Conservation (phyloP, 64 coral and sea anemone genomes). For the Pachyseris speciosa region DNA sequence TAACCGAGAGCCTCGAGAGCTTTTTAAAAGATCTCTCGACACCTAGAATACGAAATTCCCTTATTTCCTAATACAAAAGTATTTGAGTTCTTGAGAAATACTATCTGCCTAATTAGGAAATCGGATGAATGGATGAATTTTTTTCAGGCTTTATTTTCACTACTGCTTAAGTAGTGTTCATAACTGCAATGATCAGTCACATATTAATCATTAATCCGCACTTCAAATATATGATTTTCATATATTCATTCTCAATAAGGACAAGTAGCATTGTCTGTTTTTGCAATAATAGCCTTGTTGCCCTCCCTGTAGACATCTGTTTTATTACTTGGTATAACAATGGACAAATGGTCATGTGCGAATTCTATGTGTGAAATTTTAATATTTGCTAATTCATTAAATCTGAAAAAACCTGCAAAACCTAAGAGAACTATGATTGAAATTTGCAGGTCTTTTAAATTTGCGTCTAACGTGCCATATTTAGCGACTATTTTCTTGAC, state of each 20-base stretch:
- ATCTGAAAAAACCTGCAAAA: slow-evolving; percentile 56
- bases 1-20: background rate
- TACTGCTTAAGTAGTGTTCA: too few species aligned
- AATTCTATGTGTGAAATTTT: slow-evolving; percentile 21
- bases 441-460: slow-evolving; percentile 45
- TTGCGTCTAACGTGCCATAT: background rate
- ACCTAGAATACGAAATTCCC: background rate
- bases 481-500: slow-evolving; percentile 41
- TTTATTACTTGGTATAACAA: slow-evolving; percentile 45
- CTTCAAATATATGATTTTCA: too few species aligned
- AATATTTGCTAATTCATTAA: slow-evolving; percentile 42
- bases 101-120: too few species aligned
- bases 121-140: too few species aligned
- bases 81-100: too few species aligned
- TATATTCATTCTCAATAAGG: too few species aligned
- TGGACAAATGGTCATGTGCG: slow-evolving; percentile 2
- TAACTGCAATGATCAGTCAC: too few species aligned
- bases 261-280: slow-evolving; percentile 42
- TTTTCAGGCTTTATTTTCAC: too few species aligned
- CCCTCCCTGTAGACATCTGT: slow-evolving; percentile 49
- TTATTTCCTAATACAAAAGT: background rate
- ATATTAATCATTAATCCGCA: too few species aligned
- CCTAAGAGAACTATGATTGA: slow-evolving; percentile 33
- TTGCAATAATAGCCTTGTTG: slow-evolving; percentile 35
- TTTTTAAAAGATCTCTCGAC: background rate